Conservation (phyloP, 1,140 invertebrate genomes). For the Littorina saxatilis region DNA sequence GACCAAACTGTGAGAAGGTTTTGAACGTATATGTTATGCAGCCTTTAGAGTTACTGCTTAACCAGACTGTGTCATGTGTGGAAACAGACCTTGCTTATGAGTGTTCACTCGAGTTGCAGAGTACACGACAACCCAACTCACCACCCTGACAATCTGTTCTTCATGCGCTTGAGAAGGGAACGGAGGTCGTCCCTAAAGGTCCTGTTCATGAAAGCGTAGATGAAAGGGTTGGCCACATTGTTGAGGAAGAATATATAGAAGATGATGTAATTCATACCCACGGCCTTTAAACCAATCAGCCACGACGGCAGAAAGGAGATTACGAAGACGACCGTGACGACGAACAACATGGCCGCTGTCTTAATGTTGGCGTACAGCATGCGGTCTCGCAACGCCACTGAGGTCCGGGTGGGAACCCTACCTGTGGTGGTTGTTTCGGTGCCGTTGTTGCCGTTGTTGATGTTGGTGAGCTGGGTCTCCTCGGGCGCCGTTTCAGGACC, state of each 20-base stretch:
- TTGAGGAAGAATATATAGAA: slow-evolving; percentile 71
- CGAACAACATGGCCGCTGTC: slow-evolving; percentile 70
- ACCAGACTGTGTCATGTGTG: no score
- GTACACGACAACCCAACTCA: slow-evolving; percentile 9
- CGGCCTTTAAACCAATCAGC: slow-evolving; percentile 58
- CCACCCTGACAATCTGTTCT: slow-evolving; percentile 29
- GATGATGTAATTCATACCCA: slow-evolving; percentile 55
- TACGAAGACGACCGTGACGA: slow-evolving; percentile 69
- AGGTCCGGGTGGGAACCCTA: slow-evolving; percentile 33
- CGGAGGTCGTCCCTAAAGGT: slow-evolving; percentile 65
- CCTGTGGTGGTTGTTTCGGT: background rate
- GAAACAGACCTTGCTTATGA: no score
- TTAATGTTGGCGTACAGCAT: slow-evolving; percentile 67
- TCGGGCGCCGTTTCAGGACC: slow-evolving; percentile 34
- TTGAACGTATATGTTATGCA: no score
- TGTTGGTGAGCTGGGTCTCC: slow-evolving; percentile 52
- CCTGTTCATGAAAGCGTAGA: slow-evolving; percentile 73
- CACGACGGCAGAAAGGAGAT: slow-evolving; percentile 67
- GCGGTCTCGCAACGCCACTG: slow-evolving; percentile 50
- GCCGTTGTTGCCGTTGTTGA: slow-evolving; percentile 43
- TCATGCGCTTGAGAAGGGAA: slow-evolving; percentile 55
- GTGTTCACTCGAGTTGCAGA: no score
- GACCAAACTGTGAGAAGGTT: no score
- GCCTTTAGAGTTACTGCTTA: no score
- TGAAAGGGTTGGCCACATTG: slow-evolving; percentile 70